phyloP scores from a whole-genome alignment of 2,113 vertebrate species.

The Telmatochromis sp. region DNA sequence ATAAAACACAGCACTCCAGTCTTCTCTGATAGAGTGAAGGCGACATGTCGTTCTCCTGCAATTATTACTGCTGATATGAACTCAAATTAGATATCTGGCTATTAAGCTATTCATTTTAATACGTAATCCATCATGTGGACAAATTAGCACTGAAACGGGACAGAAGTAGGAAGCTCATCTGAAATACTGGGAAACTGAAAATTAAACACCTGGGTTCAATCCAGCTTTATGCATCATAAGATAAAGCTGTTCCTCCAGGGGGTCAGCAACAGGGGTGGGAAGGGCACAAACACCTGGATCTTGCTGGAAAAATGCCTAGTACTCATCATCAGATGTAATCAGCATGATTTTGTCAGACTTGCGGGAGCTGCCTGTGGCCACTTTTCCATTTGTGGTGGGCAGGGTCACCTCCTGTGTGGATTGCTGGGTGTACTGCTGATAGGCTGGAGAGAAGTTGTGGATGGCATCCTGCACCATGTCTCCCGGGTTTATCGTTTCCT shows the following conservation, averaged over 20 bases:
- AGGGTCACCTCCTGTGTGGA: slow-evolving; percentile 82
- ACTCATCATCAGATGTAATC: slow-evolving; percentile 84
- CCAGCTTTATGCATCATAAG: not conserved
- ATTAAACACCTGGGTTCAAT: slow-evolving; percentile 25
- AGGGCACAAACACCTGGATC: slow-evolving; percentile 15
- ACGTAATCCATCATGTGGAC: not conserved
- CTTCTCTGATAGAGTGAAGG: not conserved
- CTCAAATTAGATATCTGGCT: not conserved
- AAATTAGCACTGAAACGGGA: slow-evolving; percentile 14
- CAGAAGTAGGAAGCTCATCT: not conserved
- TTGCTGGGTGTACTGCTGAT: slow-evolving; percentile 90
- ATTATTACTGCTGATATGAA: slow-evolving; percentile 1
- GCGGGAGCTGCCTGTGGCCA: slow-evolving; percentile 40
- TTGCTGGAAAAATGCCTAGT: slow-evolving; percentile 63
- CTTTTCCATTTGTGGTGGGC: slow-evolving; percentile 65
- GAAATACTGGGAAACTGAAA: slow-evolving; percentile 29
- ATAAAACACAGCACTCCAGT: not conserved
- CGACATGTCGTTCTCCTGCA: not conserved
- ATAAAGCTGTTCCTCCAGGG: slow-evolving; percentile 16
- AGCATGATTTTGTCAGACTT: slow-evolving; percentile 89
- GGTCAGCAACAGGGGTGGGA: not conserved
- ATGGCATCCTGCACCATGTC: slow-evolving; percentile 92
- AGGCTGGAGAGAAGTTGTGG: slow-evolving; percentile 85
- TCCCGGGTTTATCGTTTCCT: slow-evolving; percentile 90
- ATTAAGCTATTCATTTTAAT: not conserved